phyloP scores from a whole-genome alignment of 2,888 invertebrate genomes.

The Hyalella azteca region DNA sequence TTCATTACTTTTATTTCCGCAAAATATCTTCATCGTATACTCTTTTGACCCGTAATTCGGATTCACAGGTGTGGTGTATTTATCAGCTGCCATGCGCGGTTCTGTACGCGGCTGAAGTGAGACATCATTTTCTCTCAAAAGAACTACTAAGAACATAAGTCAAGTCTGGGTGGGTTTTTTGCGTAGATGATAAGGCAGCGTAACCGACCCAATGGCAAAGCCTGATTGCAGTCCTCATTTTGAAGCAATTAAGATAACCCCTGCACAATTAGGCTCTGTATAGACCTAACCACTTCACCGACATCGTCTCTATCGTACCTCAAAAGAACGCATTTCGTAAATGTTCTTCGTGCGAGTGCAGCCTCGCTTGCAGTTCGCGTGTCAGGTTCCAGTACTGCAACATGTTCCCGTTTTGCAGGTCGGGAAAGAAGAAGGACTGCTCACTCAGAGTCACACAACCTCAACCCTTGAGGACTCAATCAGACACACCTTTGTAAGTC shows the following conservation, averaged over 20 bases:
- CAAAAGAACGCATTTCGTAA: not conserved
- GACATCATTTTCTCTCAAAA: too few species aligned
- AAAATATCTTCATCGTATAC: too few species aligned
- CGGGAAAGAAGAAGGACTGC: not conserved
- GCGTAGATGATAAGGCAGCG: not conserved
- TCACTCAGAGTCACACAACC: not conserved
- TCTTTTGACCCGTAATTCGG: too few species aligned
- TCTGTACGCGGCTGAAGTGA: too few species aligned
- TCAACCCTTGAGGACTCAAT: conserved; percentile 29
- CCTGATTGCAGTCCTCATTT: not conserved
- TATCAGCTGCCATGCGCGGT: too few species aligned
- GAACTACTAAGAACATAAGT: too few species aligned
- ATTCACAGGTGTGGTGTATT: too few species aligned
- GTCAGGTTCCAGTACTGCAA: not conserved
- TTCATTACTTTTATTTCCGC: too few species aligned
- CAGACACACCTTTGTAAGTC: not conserved
- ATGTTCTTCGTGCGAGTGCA: not conserved
- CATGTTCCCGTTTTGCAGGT: not conserved
- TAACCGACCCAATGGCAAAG: not conserved
- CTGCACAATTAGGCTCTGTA: not conserved
- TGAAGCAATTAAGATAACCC: not conserved
- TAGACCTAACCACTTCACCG: not conserved
- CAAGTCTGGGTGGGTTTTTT: not conserved
- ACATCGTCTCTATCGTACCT: not conserved
- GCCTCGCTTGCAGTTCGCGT: not conserved